Conservation (phyloP, 1,140 invertebrate genomes). For the Ectropis grisescens region DNA sequence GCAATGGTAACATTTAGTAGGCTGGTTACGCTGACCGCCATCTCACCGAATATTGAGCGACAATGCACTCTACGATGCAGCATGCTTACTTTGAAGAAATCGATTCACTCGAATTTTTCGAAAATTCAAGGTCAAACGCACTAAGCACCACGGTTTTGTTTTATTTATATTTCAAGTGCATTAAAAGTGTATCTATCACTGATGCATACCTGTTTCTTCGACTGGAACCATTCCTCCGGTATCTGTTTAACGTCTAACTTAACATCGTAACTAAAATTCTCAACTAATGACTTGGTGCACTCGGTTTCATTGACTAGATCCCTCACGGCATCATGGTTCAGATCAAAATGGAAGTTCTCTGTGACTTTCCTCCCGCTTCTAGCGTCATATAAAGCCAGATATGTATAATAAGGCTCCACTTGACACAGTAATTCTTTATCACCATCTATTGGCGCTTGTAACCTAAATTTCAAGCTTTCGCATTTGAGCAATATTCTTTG, state of each 20-base stretch:
- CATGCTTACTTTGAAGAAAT: no score
- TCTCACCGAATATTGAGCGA: no score
- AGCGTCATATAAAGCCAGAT: constrained; percentile 89
- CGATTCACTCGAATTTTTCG: no score
- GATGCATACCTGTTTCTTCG: constrained; percentile 67
- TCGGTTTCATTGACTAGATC: constrained; percentile 60
- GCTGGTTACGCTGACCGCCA: no score
- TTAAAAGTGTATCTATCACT: no score
- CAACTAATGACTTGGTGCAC: constrained; percentile 53
- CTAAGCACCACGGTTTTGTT: no score
- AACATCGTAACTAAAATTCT: constrained; percentile 64
- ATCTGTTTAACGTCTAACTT: constrained; percentile 64
- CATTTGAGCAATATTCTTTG: constrained; percentile 87
- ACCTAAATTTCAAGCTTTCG: constrained; percentile 83
- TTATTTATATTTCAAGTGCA: no score
- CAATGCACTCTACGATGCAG: no score
- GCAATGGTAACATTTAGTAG: no score
- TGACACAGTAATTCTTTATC: constrained; percentile 84
- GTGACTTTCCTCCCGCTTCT: constrained; percentile 88
- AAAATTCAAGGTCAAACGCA: no score
- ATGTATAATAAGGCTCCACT: constrained; percentile 94
- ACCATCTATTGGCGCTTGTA: constrained; percentile 84
- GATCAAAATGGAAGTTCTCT: constrained; percentile 94
- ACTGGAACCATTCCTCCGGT: constrained; percentile 60
- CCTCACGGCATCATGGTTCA: constrained; percentile 79